These are phyloP conservation scores for Dendrolimus kikuchii DNA, from an alignment of 1,140 invertebrate species.

Conservation along the genomic window DNA sequence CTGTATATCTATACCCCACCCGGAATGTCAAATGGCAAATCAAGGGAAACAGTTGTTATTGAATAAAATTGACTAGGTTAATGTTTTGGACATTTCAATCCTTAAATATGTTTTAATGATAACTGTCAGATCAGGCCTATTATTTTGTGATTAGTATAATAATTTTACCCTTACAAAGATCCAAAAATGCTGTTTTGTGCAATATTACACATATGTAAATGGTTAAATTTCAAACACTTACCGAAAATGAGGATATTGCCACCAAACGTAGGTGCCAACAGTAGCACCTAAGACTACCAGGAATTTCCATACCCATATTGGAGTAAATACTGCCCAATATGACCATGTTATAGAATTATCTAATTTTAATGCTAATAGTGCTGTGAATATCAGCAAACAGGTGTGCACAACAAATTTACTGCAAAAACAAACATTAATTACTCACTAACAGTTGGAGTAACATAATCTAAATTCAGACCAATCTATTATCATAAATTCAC, in stretches of 20 bases:
- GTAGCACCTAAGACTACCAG: constrained; percentile 91
- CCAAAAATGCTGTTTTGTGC: no score
- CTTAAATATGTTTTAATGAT: no score
- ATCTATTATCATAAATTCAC: constrained; percentile 66
- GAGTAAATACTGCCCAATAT: constrained; percentile 94
- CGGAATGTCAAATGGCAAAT: no score
- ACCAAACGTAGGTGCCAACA: constrained; percentile 95
- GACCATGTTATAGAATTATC: constrained; percentile 92
- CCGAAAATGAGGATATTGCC: constrained; percentile 94
- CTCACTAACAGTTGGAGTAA: constrained; percentile 11
- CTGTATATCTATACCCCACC: no score
- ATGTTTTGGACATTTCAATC: no score
- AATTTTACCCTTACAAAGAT: no score
- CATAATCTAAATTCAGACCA: constrained; percentile 13
- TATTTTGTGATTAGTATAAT: no score
- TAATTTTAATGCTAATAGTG: constrained; percentile 89
- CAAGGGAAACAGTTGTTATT: no score
- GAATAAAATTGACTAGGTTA: no score
- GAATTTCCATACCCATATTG: constrained; percentile 97
- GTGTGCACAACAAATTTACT: constrained; percentile 97
- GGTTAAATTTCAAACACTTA: constrained; percentile 37
- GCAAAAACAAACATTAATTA: constrained; percentile 42
- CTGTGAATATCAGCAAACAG: constrained; percentile 92
- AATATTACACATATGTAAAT: not conserved
- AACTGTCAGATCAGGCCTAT: no score